These are phyloP conservation scores for Sciurus carolinensis DNA, from an alignment of 2,797 vertebrate species.

Conservation along the genomic window DNA sequence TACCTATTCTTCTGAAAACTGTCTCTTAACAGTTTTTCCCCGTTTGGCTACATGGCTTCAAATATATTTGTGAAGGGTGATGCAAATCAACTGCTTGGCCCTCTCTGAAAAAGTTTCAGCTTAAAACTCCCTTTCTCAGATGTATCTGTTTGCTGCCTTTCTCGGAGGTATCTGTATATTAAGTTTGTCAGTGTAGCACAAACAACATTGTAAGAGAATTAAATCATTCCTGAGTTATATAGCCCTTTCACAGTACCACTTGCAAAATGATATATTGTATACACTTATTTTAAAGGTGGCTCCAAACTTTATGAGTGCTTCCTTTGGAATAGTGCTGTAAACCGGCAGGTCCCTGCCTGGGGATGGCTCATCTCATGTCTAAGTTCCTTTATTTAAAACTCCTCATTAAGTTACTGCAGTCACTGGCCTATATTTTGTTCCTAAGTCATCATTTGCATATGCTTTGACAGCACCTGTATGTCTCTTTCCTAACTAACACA, in stretches of 20 bases:
- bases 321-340: background rate
- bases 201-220: background rate
- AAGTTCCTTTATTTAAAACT: background rate
- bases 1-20: background rate
- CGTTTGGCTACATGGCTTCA: background rate
- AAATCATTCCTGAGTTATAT: background rate
- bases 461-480: background rate
- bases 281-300: background rate
- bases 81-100: background rate
- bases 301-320: background rate
- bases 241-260: background rate
- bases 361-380: background rate
- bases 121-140: background rate
- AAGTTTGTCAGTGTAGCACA: background rate
- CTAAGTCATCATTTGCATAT: background rate
- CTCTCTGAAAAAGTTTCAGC: constrained; percentile 14
- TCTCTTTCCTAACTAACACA: background rate
- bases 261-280: background rate
- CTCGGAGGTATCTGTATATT: background rate
- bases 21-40: background rate
- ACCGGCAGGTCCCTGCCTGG: background rate
- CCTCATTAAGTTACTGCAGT: background rate
- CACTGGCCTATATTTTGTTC: background rate
- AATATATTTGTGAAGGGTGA: background rate
- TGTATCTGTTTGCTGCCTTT: background rate